Conservation (phyloP, 2,113 vertebrate genomes). For the Pterocles gutturalis region DNA sequence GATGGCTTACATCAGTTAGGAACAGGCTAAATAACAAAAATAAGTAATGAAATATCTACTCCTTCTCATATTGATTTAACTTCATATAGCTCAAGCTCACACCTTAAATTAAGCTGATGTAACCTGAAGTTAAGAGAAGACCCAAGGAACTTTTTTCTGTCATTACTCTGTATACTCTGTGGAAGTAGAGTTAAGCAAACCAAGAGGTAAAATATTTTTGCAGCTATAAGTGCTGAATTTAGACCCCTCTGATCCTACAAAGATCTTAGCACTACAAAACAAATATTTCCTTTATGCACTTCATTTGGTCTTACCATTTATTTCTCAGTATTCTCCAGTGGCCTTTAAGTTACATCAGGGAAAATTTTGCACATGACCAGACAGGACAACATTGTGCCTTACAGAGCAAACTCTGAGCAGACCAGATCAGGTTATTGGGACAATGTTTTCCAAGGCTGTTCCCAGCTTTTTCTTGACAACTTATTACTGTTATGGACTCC, state of each 20-base stretch:
- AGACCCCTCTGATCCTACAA: neutral
- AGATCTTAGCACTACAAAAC: neutral
- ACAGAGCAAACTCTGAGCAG: neutral
- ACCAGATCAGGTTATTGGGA: neutral
- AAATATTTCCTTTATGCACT: neutral
- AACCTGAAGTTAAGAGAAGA: neutral
- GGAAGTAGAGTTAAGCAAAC: neutral
- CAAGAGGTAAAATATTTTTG: neutral
- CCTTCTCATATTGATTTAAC: neutral
- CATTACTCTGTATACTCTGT: neutral
- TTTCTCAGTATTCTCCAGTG: neutral
- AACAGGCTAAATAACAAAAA: neutral
- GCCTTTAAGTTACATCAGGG: neutral
- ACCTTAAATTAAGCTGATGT: neutral
- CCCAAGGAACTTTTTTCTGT: neutral
- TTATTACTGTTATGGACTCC: neutral
- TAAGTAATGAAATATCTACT: neutral
- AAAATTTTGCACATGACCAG: fast-evolving
- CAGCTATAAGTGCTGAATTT: neutral
- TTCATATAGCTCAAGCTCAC: neutral
- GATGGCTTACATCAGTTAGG: neutral
- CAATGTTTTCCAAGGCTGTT: neutral
- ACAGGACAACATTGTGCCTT: neutral
- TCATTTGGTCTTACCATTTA: neutral
- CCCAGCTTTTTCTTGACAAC: neutral